Percentiles rank a stretch among this genome's conserved stretches.
Conservation (phyloP, 2,113 vertebrate species). For the Callipepla squamata region DNA sequence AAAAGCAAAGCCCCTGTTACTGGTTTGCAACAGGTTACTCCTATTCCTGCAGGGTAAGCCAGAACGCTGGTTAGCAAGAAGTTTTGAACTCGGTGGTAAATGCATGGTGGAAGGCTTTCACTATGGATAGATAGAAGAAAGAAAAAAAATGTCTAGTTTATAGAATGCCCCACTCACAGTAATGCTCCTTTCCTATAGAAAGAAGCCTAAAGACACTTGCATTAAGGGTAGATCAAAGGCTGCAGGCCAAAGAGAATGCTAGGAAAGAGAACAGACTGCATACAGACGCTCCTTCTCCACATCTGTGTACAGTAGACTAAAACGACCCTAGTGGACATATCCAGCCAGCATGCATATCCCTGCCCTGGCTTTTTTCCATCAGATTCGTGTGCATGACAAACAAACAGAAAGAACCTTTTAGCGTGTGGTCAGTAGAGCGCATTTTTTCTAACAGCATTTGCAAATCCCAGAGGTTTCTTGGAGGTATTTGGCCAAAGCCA, state of each 20-base stretch:
- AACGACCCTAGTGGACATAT: not conserved
- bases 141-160: not conserved
- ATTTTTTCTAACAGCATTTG: not conserved
- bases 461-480: rapidly evolving
- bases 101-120: not conserved
- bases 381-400: not conserved
- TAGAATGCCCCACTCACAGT: not conserved
- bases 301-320: not conserved
- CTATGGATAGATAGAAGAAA: not conserved
- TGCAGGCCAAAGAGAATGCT: not conserved
- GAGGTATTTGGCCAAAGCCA: not conserved
- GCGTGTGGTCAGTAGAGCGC: not conserved
- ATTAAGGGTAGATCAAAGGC: not conserved
- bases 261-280: not conserved
- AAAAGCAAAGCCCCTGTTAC: not conserved
- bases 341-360: not conserved
- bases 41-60: not conserved
- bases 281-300: not conserved
- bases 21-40: not conserved
- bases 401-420: not conserved
- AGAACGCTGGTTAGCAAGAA: not conserved
- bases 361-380: not conserved
- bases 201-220: not conserved
- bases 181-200: not conserved
- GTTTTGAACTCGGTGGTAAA: not conserved